These are phyloP conservation scores for Synanthedon formicaeformis DNA, from an alignment of 2,888 invertebrate genomes.

Conservation along the genomic window DNA sequence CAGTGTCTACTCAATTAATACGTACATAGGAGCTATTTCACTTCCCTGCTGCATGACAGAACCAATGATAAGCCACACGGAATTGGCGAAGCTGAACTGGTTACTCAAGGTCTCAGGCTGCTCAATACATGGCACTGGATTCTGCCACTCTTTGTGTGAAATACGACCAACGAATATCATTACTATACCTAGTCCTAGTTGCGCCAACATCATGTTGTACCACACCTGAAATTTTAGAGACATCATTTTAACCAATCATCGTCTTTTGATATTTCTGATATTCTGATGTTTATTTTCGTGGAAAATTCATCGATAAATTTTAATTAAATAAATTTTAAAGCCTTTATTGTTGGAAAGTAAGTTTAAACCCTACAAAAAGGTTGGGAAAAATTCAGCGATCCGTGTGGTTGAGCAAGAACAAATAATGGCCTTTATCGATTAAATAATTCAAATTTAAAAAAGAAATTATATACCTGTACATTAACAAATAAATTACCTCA, in stretches of 20 bases:
- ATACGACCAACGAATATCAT: conserved; percentile 87
- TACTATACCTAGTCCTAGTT: conserved; percentile 79
- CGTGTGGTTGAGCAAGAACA: too few species aligned
- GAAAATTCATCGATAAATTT: too few species aligned
- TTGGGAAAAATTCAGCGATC: too few species aligned
- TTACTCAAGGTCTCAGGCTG: conserved; percentile 85
- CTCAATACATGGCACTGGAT: conserved; percentile 86
- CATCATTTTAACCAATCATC: not conserved
- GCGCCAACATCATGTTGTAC: conserved; percentile 86
- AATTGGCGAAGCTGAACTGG: conserved; percentile 86
- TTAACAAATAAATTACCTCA: conserved; percentile 43
- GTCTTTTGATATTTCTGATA: not conserved
- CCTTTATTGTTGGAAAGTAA: too few species aligned
- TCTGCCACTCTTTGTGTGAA: conserved; percentile 89
- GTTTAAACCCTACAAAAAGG: too few species aligned
- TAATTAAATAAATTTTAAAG: too few species aligned
- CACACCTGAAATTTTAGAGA: conserved; percentile 72
- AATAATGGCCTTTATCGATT: too few species aligned
- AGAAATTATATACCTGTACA: too few species aligned
- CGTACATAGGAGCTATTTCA: conserved; percentile 87
- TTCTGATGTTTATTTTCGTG: too few species aligned
- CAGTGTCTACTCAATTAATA: conserved; percentile 1
- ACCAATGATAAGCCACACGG: conserved; percentile 90
- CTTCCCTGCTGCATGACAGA: conserved; percentile 90
- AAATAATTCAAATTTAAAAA: too few species aligned